Conservation (phyloP, 2,888 invertebrate genomes). For the Chydorus sphaericus region DNA sequence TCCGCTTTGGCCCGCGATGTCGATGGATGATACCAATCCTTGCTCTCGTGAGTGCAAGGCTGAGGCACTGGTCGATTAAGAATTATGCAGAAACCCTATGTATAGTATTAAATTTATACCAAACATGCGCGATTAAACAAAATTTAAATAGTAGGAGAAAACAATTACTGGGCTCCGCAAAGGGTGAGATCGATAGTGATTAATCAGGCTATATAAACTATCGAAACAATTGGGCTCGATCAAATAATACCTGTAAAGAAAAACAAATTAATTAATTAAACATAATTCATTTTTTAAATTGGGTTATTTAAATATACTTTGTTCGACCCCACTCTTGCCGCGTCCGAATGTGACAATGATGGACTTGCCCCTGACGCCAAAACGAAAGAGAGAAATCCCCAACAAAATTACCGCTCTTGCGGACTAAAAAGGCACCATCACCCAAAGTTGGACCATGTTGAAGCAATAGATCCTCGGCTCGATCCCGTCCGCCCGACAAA, state of each 20-base stretch:
- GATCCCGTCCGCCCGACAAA: conserved; percentile 58
- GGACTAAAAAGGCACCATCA: conserved; percentile 81
- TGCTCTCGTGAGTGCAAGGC: conserved; percentile 81
- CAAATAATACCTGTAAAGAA: too few relatives aligned
- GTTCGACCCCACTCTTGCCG: conserved; percentile 76
- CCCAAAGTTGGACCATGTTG: conserved; percentile 59
- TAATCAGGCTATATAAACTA: conserved; percentile 78
- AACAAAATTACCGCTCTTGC: conserved; percentile 88
- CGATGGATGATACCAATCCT: conserved; percentile 80
- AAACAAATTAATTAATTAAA: too few relatives aligned
- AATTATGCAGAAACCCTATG: conserved; percentile 67
- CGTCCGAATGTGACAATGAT: conserved; percentile 81
- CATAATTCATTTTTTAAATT: too few relatives aligned
- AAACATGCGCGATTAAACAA: background rate
- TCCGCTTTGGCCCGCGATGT: conserved; percentile 72
- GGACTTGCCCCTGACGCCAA: conserved; percentile 70
- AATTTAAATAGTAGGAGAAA: background rate
- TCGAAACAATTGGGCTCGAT: conserved; percentile 80
- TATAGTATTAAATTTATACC: too few relatives aligned
- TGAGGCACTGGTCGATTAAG: conserved; percentile 85
- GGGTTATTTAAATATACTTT: too few relatives aligned
- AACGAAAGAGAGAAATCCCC: conserved; percentile 92
- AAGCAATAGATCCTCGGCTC: conserved; percentile 57
- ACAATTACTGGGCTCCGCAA: conserved; percentile 56
- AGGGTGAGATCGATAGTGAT: conserved; percentile 73